Base-by-base conservation (phyloP, 2,113 vertebrate genomes). In the Zingel zingel region DNA sequence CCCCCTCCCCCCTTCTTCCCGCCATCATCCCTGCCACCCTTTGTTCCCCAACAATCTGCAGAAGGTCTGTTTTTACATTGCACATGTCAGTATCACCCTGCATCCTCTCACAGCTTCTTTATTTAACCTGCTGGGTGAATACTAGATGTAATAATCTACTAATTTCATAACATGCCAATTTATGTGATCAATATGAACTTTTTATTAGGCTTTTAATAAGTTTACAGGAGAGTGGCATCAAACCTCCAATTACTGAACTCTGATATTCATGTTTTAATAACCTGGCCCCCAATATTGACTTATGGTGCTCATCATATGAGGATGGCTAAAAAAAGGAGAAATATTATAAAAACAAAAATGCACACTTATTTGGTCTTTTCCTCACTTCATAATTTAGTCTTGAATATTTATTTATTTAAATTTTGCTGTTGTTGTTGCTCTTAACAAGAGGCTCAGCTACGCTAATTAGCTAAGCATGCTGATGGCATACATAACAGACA, bases 11-110 rank as follows among this genome's bases (percentile, higher is more conserved):
- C 51, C 53, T 62, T 1, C 70, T 54, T 30, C 5, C 25, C 13
- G 0, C 45, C 73, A 68, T 43, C 65, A n/a, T 51, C 15, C 21
- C 75, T 23, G 51, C 56, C 79, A 23, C 65, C 50, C 77, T 87
- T 77, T 89, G 77, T 87, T 87, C 80, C 71, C 30, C 45, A 23
- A 19, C 27, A 9, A 15, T 30, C 67, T 25, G 54, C 62, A 73
- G 43, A 53, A 33, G 61, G 14, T 43, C 25, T 64, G 14, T 45
- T 73, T 69, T 72, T 58, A 61, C 27, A 45, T 58, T 54, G 67
- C 62, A 36, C 69, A 14, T 2, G 54, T 57, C 82, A 64, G 36
- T 2, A 45, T 54, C 78, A 18, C 39, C 43, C 61, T 61, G 33
- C 50, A 33, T 30, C 4, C 6, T 23, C 58, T 25, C 36, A 13